A percentile compares a stretch with the other conserved stretches of the same genome.
Evolutionary conservation across 2,888 invertebrate genomes (phyloP).

Genomic region (Oegoconia quadripuncta): DNA sequence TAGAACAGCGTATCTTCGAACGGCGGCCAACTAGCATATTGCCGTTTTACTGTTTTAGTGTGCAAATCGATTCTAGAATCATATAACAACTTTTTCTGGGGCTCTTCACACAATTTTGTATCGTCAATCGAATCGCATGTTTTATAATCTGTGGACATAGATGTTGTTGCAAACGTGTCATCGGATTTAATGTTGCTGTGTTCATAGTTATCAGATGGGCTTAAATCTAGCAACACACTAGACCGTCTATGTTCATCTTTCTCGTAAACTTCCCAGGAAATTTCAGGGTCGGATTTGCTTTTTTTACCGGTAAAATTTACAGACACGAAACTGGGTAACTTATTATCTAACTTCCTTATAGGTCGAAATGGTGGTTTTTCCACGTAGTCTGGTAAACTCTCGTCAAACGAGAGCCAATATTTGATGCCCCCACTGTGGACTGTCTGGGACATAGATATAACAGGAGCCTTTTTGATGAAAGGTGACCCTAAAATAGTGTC

Average conservation of each 20-base stretch:
- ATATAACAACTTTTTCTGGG: conserved; percentile 38
- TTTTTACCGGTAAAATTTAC: conserved; percentile 26
- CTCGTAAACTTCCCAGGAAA: not conserved
- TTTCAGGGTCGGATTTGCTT: conserved; percentile 2
- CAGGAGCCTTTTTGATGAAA: conserved; percentile 46
- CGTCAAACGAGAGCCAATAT: conserved; percentile 70
- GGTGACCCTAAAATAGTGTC: conserved; percentile 51
- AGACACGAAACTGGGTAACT: conserved; percentile 53
- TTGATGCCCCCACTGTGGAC: conserved; percentile 61
- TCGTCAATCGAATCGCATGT: conserved; percentile 32
- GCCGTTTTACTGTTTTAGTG: conserved; percentile 22
- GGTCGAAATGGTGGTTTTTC: conserved; percentile 16
- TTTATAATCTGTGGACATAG: conserved; percentile 32
- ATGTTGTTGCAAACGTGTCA: conserved; percentile 28
- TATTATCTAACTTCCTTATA: conserved; percentile 31
- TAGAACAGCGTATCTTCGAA: conserved; percentile 63
- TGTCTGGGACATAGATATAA: conserved; percentile 64
- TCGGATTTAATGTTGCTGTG: conserved; percentile 12
- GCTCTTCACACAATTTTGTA: conserved; percentile 13
- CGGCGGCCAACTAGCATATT: conserved; percentile 64
- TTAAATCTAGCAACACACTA: conserved; percentile 23
- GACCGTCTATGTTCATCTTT: conserved; percentile 15
- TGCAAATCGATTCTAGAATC: conserved; percentile 33
- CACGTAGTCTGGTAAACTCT: conserved; percentile 29
- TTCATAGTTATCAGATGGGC: conserved; percentile 18